These are phyloP conservation scores for Aquatica leii DNA, from an alignment of 2,888 invertebrate species.

Conservation along the genomic window DNA sequence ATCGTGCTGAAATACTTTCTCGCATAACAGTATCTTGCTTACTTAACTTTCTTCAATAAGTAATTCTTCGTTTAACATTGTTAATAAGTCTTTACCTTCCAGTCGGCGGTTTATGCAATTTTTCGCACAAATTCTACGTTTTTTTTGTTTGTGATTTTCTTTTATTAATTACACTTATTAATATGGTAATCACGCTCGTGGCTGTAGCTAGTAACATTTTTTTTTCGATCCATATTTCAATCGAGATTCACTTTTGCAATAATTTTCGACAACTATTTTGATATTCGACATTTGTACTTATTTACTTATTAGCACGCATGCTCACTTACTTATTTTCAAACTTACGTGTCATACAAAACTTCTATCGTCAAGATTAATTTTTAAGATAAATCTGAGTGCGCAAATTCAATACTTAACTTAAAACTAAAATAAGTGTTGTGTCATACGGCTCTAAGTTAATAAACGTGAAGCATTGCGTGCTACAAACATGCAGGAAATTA, in stretches of 20 bases:
- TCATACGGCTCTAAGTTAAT: slow-evolving; percentile 7
- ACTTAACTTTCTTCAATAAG: background rate
- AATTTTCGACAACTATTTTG: no score
- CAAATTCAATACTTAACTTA: no score
- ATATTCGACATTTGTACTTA: background rate
- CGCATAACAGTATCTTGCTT: no score
- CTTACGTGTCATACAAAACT: background rate
- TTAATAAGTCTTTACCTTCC: slow-evolving; percentile 16
- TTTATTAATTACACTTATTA: background rate
- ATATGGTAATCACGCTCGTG: background rate
- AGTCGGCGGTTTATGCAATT: slow-evolving; percentile 16
- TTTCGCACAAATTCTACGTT: slow-evolving; percentile 11
- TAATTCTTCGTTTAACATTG: slow-evolving; percentile 23
- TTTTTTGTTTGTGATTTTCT: background rate
- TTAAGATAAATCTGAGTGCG: no score
- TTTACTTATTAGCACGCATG: background rate
- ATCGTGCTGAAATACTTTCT: no score
- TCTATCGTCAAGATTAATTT: no score
- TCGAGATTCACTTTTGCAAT: no score
- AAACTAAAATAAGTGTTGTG: slow-evolving; percentile 1
- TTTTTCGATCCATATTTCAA: background rate
- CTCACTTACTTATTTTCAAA: background rate
- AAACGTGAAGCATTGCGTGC: no score
- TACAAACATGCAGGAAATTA: no score
- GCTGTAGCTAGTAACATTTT: background rate